These are phyloP conservation scores for Linyphia triangularis DNA, from an alignment of 2,888 invertebrate species.

Conservation along the genomic window DNA sequence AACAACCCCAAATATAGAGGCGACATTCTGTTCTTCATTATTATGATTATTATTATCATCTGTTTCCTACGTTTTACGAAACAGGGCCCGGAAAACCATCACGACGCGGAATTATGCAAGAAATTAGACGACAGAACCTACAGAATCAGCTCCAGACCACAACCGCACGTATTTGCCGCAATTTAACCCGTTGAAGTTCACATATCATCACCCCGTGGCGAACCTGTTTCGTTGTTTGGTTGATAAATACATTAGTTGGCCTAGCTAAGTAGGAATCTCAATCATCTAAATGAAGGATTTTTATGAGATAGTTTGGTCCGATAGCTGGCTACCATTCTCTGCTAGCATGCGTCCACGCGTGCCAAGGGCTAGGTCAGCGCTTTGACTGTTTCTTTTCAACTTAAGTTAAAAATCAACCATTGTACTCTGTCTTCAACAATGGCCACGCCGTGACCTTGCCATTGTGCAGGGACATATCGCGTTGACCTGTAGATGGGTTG, in stretches of 20 bases:
- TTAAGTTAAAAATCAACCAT: constrained; percentile 65
- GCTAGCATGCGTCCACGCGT: constrained; percentile 59
- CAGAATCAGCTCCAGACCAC: constrained; percentile 39
- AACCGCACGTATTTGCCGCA: constrained; percentile 58
- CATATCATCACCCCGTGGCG: constrained; percentile 71
- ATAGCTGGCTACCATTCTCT: constrained; percentile 66
- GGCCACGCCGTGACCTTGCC: constrained; percentile 66
- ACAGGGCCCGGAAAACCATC: constrained; percentile 10
- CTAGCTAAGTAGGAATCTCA: constrained; percentile 71
- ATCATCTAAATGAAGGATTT: constrained; percentile 64
- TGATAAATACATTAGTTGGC: constrained; percentile 65
- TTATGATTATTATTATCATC: constrained; percentile 10
- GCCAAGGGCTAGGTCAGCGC: constrained; percentile 68
- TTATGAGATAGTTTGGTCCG: constrained; percentile 50
- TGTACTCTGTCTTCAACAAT: constrained; percentile 59
- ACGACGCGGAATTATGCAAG: constrained; percentile 28
- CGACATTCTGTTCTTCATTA: constrained; percentile 44
- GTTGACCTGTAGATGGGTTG: constrained; percentile 63
- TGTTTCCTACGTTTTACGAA: constrained; percentile 43
- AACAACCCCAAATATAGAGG: constrained; percentile 1
- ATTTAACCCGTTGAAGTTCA: constrained; percentile 71
- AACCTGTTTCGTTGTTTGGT: constrained; percentile 65
- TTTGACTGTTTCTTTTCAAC: constrained; percentile 58
- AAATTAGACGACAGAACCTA: constrained; percentile 44
- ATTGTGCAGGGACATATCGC: constrained; percentile 71